Evolutionary conservation across 2,797 vertebrate genomes (phyloP), one percentile per base, ranked within the genome.

Genomic region (Eupleurogrammus muticus): DNA sequence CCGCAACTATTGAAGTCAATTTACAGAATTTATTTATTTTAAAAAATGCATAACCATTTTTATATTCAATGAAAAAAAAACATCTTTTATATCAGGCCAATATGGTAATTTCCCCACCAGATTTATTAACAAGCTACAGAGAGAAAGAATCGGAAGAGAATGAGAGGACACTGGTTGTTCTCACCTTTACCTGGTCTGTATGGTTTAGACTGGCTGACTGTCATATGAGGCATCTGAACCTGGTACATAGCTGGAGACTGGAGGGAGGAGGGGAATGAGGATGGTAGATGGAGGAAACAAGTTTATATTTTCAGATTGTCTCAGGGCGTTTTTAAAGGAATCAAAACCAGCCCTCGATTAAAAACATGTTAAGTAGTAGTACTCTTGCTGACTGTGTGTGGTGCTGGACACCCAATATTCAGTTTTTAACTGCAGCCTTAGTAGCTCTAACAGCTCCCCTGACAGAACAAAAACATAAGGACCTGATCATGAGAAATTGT

Each of bases 181-280:
- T 98, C 96, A 99, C 96, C 97, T 99, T 99, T 99, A 99, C 97
- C 98, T 98, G 96, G 95, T 99, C 98, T 98, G 95, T 98, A 99
- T 91, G 96, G 95, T 95, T 99, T 99, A 84, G 96, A 95, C 93
- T 99, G 98, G 94, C 95, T 98, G 93, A 99, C 96, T 47, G 97
- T 94, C 97, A 99, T 96, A 67, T 97, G 97, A 62, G 97, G 96
- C 95, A 99, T 96, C 79, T 96, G 97, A 88, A 99, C 96, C 83
- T 97, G 96, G 92, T 99, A 99, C 92, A 99, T 94, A n/a, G 94
- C 90, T 73, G 94, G 94, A 94, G 97, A 95, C 98, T 99, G 92
- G 72, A 93, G 89, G 9, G 79, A 65, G 65, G 42, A 77, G 12
- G 46, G 57, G 56, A 24, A 52, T 13, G 42, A 84, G 42, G 56